Evolutionary conservation across 30 jellyfish, hydroid and myxozoan species (phyloP), one percentile per base, ranked within the genome.

Genomic region (Aurelia aurita complex sp. Pacific): DNA sequence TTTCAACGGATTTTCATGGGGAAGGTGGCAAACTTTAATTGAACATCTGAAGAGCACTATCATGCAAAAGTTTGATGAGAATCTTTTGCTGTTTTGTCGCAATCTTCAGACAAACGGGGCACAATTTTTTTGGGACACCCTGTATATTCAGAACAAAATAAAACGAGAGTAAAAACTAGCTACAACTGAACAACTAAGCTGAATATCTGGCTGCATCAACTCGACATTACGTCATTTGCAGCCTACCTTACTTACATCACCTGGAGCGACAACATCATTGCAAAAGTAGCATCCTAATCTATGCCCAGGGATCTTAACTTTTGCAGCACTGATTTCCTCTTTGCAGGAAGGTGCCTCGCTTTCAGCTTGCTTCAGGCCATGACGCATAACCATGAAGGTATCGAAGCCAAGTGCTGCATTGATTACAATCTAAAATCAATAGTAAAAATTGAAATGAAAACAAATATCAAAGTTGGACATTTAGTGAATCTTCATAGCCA

Each of bases 381-480:
- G 98, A 19, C 99, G 80, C 98, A 95, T 90, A 15, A 95, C 97
- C 91, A 95, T 69, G 70, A 95, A 89, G 13, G 98, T 82, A 64
- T 95, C 99, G 64, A 90, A 90, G 13, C 99, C 99, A 77, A 95
- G 91, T 5, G 99, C 99, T 10, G 99, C 98, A 72, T 90, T 89
- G 38, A 95, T 90, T 50, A 90, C 81, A 11, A 95, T 83, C 99
- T 95, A 63, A 36, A 82, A 76, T 42, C 60, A 38, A 50, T 53
- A 66, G 60, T 9, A 40, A 40, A 40, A 2, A 40, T 40, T 40
- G 52, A 40, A 40, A 40, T 38, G 50, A 40, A 40, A 2, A 40
- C 1, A 40, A 40, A 40, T 40, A 40, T 40, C 52, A 40, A 6
- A 40, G 9, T 40, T 40, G 4, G 4, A 9, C 4, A 40, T 3